Conservation (phyloP, 1,140 invertebrate species). For the Drosophila mayri region DNA sequence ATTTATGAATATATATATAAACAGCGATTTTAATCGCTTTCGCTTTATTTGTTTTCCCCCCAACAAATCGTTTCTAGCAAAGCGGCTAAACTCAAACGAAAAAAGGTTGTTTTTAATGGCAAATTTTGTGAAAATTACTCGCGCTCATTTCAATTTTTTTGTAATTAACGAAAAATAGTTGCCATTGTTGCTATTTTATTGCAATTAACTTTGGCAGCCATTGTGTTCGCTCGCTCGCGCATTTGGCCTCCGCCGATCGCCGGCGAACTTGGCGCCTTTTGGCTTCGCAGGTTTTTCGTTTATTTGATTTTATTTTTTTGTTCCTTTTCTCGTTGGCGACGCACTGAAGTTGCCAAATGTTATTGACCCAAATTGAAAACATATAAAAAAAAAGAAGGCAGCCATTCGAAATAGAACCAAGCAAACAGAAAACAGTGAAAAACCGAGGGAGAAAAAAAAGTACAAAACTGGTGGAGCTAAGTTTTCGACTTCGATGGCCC, state of each 20-base stretch:
- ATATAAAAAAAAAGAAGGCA: slow-evolving; percentile 41
- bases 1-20: slow-evolving; percentile 8
- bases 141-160: slow-evolving; percentile 49
- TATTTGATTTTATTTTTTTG: not conserved
- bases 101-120: slow-evolving; percentile 35
- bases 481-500: slow-evolving; percentile 23
- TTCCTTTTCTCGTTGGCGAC: slow-evolving; percentile 40
- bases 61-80: slow-evolving; percentile 29
- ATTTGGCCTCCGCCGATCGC: slow-evolving; percentile 39
- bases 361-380: slow-evolving; percentile 75
- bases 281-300: slow-evolving; percentile 26
- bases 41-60: slow-evolving; percentile 34
- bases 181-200: slow-evolving; percentile 43
- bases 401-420: slow-evolving; percentile 65
- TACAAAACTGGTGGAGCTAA: slow-evolving; percentile 32
- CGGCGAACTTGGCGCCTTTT: slow-evolving; percentile 76
- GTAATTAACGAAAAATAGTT: slow-evolving; percentile 71
- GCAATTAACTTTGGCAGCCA: slow-evolving; percentile 44
- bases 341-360: slow-evolving; percentile 79
- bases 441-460: slow-evolving; percentile 24
- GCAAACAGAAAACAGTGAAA: slow-evolving; percentile 34
- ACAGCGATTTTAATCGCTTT: slow-evolving; percentile 45
- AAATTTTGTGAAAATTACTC: slow-evolving; percentile 71
- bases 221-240: slow-evolving; percentile 32
- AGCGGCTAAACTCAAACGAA: slow-evolving; percentile 36